Percentiles rank a stretch among this genome's conserved stretches.
These are phyloP conservation scores for Paramuricea clavata DNA, from an alignment of 92 coral and sea anemone genomes.

Conservation along the genomic window DNA sequence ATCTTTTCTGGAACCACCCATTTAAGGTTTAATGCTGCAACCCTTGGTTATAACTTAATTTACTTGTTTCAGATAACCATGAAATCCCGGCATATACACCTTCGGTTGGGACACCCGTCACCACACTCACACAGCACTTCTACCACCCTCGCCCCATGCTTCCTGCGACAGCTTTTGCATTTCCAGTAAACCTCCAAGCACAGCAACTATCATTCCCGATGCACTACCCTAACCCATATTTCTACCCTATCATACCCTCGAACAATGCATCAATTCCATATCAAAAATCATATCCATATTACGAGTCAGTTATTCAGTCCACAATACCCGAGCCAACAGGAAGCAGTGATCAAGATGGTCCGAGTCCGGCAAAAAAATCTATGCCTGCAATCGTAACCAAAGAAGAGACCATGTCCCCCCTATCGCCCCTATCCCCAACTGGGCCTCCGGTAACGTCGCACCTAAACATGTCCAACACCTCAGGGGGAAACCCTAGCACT, in stretches of 20 bases:
- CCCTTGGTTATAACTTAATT: too few relatives aligned
- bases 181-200: conserved; percentile 13
- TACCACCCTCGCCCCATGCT: conserved; percentile 20
- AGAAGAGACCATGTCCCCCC: too few relatives aligned
- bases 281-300: conserved; percentile 11
- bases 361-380: conserved; percentile 36
- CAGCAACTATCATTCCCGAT: not conserved
- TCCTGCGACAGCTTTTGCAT: not conserved
- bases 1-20: too few relatives aligned
- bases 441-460: conserved; percentile 1
- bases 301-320: conserved; percentile 32
- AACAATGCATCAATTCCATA: not conserved
- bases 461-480: not conserved
- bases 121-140: conserved; percentile 41
- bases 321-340: conserved; percentile 1
- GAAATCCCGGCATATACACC: not conserved
- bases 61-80: conserved; percentile 12
- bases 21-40: too few relatives aligned
- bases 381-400: not conserved
- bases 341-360: not conserved
- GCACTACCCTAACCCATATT: conserved; percentile 6
- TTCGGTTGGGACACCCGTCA: conserved; percentile 5
- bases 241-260: not conserved
- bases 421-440: conserved; percentile 8
- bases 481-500: not conserved